Base-by-base conservation (phyloP, 2,888 invertebrate genomes). In the Scrobipalpa atriplicella region DNA sequence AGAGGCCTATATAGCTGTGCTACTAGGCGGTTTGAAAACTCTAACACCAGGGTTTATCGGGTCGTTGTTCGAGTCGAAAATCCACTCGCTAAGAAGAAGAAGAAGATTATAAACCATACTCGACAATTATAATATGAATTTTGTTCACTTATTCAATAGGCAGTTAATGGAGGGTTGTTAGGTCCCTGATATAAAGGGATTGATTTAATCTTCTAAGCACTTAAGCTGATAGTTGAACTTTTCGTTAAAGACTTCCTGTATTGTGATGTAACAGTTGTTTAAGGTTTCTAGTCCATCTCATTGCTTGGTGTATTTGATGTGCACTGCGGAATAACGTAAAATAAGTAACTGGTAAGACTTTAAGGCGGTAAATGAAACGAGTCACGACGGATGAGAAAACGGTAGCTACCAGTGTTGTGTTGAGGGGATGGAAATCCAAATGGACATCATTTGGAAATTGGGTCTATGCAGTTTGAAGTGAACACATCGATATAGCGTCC, bases 221-320 rank as follows among this genome's bases (percentile, higher is more conserved):
- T 36, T 38, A 38, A 58, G 10, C 29, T 58, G 58, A 38, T 58
- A 58, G 58, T 38, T 58, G 58, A 58, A 58, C 58, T 58, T 58
- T 38, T 16, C 58, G 58, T 38, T 58, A 38, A 58, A 58, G 58
- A 58, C 58, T 58, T 58, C 58, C 58, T 58, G 58, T 38, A 18
- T 8, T 58, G 29, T 58, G 58, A 58, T 29, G 29, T 58, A 58
- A 58, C 36, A 58, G 58, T 58, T 58, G 38, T 58, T 38, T 58
- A 58, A 38, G 38, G 58, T 58, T 16, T 58, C 29, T 19, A 38
- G 58, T 38, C 38, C 58, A 58, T 58, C 38, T 36, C 36, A 3
- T 13, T 7, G 58, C 58, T 13, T 29, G 16, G 38, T 38, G 10
- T 29, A 7, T 38, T 11, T n/a, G 11, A 8, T 58, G 6, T 58